Base-by-base conservation (phyloP, 2,888 invertebrate genomes). In the Catocala nupta region DNA sequence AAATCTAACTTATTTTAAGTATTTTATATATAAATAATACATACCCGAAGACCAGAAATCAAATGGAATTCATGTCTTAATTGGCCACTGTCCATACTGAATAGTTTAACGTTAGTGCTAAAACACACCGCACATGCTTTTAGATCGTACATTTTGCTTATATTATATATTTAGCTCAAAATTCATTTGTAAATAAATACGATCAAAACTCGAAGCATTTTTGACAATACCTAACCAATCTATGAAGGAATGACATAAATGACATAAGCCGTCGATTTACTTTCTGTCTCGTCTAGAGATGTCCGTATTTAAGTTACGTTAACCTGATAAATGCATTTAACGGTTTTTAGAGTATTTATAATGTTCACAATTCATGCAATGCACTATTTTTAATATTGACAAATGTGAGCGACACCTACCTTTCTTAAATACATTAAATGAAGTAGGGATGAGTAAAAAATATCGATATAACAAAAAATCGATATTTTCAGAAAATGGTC, bases 111-210 rank as follows among this genome's bases (percentile, higher is more conserved):
- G 69, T 87, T 78, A 45, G 84, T 86, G 75, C 83, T 88, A 33
- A 93, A 85, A 78, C 93, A 94, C 65, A 90, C 90, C 13, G 80
- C 76, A 77, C 93, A 94, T 13, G 87, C 91, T 76, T 89, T 88
- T 59, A 92, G 63, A 63, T 87, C 81, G 71, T 83, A 84, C 91
- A 92, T 92, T 72, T 72, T 78, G 53, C 7, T 50, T 54, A 55
- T 65, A 64, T 69, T 63, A 62, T 62, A 60, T 47, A 74, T 65
- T 47, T 8, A 8, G 54, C 52, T 59, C 16, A 12, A 0, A 33
- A 34, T 4, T 47, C 25, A 16, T 11, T 7, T 39, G 47, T 47
- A 47, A 47, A 48, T 44, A 53, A 54, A 69, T 45, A 42, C 39
- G 54, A 63, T 63, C 54, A 60, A 7, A 16, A 50, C n/a, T 44